These are phyloP conservation scores for Drosophila fuyamai DNA, from an alignment of 1,140 invertebrate genomes.

Conservation along the genomic window DNA sequence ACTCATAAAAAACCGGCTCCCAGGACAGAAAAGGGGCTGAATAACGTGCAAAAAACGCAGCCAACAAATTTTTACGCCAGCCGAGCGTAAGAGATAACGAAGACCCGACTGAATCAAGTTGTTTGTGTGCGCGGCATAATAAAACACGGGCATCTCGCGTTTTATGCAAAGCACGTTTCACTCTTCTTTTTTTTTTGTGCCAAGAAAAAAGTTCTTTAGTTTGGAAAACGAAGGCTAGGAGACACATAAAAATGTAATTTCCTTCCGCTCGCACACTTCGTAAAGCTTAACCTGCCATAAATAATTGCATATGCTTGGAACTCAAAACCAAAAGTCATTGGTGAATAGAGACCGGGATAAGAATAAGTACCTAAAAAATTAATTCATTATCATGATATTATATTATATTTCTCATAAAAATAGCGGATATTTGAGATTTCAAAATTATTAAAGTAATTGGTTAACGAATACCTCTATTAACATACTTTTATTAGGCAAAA, in stretches of 20 bases:
- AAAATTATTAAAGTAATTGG: no score
- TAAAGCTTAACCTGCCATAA: conserved; percentile 64
- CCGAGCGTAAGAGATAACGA: conserved; percentile 67
- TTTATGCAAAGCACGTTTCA: conserved; percentile 72
- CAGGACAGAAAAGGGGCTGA: conserved; percentile 8
- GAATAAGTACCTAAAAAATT: neutral
- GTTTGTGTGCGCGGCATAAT: conserved; percentile 30
- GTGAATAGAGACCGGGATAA: neutral
- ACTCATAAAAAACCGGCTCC: conserved; percentile 17
- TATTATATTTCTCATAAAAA: no score
- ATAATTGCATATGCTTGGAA: conserved; percentile 41
- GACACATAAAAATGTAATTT: conserved; percentile 74
- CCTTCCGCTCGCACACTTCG: conserved; percentile 52
- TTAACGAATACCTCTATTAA: no score
- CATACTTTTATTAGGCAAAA: no score
- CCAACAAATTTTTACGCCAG: conserved; percentile 62
- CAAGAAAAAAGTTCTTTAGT: conserved; percentile 22
- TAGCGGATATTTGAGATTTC: no score
- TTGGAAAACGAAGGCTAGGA: conserved; percentile 10
- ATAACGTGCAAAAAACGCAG: conserved; percentile 40
- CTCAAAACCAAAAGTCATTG: neutral
- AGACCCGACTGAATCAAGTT: conserved; percentile 43
- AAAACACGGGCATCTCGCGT: conserved; percentile 32
- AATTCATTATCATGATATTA: no score
- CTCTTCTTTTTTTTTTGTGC: conserved; percentile 24